Evolutionary conservation across 2,797 vertebrate genomes (phyloP).

Genomic region (Myiothlypis chrysogaster): DNA sequence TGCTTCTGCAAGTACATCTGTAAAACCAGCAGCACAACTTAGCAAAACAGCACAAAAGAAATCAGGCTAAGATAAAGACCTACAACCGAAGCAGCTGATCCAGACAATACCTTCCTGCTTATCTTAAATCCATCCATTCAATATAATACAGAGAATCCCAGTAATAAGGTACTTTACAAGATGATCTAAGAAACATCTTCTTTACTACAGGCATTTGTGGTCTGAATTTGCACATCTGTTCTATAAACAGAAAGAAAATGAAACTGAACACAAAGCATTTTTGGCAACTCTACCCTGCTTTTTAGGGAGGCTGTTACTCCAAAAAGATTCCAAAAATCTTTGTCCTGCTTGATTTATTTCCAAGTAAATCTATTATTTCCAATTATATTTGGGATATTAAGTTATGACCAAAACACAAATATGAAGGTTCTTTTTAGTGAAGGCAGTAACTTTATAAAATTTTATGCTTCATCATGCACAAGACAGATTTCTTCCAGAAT

Average conservation of each 20-base stretch:
- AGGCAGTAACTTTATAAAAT: neutral
- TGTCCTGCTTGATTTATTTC: neutral
- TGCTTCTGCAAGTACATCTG: neutral
- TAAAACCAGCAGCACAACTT: neutral
- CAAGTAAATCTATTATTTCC: neutral
- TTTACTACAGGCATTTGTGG: neutral
- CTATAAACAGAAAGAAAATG: neutral
- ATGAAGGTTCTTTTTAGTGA: neutral
- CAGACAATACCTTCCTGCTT: neutral
- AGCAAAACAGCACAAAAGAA: neutral
- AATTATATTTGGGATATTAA: neutral
- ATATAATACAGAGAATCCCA: neutral
- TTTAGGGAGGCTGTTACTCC: neutral
- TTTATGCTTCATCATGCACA: neutral
- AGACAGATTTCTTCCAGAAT: neutral
- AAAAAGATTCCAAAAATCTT: neutral
- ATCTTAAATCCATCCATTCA: neutral
- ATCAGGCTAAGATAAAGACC: neutral
- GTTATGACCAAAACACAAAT: neutral
- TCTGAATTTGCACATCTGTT: neutral
- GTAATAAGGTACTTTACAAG: neutral
- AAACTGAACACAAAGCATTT: neutral
- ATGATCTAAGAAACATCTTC: neutral
- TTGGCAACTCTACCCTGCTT: accelerated
- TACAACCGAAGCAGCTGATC: neutral